Conservation (phyloP, 2,888 invertebrate species). For the Yponomeuta plumbellus region DNA sequence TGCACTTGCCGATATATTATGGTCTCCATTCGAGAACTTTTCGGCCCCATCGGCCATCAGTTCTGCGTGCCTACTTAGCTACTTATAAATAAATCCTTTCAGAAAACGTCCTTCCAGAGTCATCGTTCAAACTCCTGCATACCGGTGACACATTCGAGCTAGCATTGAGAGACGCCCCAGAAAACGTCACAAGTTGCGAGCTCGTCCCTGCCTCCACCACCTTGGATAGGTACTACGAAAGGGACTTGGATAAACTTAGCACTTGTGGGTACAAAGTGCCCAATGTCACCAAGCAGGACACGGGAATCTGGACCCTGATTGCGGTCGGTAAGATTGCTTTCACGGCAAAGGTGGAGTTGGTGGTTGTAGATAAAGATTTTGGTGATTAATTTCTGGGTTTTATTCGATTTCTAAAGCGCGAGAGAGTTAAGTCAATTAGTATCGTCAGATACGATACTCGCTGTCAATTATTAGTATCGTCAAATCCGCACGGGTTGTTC, state of each 20-base stretch:
- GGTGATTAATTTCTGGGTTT: slow-evolving; percentile 23
- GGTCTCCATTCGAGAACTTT: too few species aligned
- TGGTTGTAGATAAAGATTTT: not conserved
- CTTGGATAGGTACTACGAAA: slow-evolving; percentile 47
- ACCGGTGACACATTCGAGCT: slow-evolving; percentile 42
- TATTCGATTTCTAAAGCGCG: not conserved
- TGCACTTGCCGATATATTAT: too few species aligned
- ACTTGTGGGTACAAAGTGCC: slow-evolving; percentile 44
- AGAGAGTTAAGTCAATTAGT: not conserved
- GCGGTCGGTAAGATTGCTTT: slow-evolving; percentile 53
- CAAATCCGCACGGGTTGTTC: too few species aligned
- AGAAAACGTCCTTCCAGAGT: slow-evolving; percentile 39
- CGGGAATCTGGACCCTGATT: slow-evolving; percentile 48
- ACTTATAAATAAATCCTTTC: slow-evolving; percentile 28
- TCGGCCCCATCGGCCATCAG: too few species aligned
- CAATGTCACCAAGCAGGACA: slow-evolving; percentile 44
- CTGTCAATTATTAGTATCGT: too few species aligned
- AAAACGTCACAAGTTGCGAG: slow-evolving; percentile 44
- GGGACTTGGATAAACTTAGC: slow-evolving; percentile 29
- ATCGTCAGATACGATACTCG: too few species aligned
- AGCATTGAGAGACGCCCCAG: slow-evolving; percentile 44
- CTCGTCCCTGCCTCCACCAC: slow-evolving; percentile 40
- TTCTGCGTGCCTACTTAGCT: too few species aligned
- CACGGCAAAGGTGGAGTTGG: slow-evolving; percentile 1
- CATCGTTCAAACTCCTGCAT: slow-evolving; percentile 23